Conservation (phyloP, 2,113 vertebrate genomes). For the Vanacampus margaritifer region DNA sequence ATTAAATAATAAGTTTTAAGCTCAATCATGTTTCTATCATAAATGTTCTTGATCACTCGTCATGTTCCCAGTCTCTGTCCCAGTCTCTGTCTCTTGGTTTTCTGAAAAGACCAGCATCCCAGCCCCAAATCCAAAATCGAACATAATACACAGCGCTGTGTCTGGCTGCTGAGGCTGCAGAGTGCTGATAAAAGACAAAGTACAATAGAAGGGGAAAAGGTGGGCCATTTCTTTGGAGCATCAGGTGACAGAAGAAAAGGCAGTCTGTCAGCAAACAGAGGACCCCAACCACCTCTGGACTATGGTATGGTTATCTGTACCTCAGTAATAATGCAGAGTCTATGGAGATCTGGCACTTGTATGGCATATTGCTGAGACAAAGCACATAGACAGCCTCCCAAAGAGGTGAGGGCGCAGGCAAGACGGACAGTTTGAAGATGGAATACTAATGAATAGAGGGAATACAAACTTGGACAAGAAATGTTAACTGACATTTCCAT, state of each 20-base stretch:
- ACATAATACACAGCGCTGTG: not conserved
- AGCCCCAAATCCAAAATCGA: not conserved
- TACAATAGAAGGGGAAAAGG: not conserved
- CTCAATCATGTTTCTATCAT: too few relatives aligned
- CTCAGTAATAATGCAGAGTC: not conserved
- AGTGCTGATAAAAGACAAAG: not conserved
- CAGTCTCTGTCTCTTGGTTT: too few relatives aligned
- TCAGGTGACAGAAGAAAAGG: not conserved
- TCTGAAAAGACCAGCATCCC: too few relatives aligned
- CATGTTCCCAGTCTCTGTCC: too few relatives aligned
- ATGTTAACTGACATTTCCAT: too few relatives aligned
- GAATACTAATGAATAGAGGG: not conserved
- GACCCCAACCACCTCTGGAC: not conserved
- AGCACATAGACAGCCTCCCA: not conserved
- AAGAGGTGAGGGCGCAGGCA: not conserved
- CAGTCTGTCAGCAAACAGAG: not conserved
- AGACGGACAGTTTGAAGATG: not conserved
- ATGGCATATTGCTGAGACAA: not conserved
- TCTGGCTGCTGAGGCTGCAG: not conserved
- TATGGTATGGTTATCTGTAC: not conserved
- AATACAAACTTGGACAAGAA: too few relatives aligned
- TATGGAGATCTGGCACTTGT: not conserved
- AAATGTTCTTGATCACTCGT: too few relatives aligned
- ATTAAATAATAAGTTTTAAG: too few relatives aligned
- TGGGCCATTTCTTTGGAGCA: not conserved